Percentiles rank a stretch among this genome's conserved stretches.
Conservation (phyloP, 2,797 vertebrate species). For the Notamacropus eugenii region DNA sequence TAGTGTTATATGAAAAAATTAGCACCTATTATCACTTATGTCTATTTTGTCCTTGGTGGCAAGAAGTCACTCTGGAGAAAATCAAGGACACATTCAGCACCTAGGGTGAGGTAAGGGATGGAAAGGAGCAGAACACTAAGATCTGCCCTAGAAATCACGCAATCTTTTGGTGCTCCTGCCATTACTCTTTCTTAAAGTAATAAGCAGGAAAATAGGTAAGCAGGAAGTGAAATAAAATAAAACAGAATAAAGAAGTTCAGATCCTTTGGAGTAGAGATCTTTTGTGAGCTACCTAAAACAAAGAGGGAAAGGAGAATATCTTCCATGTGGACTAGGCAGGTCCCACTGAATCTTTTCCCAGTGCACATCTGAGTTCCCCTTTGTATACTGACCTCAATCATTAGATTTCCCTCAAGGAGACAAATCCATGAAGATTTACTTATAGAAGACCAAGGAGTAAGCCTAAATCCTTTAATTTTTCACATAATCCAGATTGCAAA, state of each 20-base stretch:
- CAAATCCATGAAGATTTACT: not conserved
- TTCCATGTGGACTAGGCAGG: not conserved
- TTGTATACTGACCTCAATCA: not conserved
- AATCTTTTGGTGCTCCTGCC: not conserved
- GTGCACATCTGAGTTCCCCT: not conserved
- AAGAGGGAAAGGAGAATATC: not conserved
- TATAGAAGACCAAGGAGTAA: not conserved
- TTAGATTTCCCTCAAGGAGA: not conserved
- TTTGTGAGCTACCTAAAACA: not conserved
- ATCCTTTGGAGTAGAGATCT: not conserved
- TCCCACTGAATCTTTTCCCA: not conserved
- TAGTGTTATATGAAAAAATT: not conserved
- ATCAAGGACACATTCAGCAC: not conserved
- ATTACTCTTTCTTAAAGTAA: not conserved
- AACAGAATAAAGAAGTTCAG: not conserved
- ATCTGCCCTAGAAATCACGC: not conserved
- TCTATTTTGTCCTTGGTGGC: not conserved
- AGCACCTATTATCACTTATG: not conserved
- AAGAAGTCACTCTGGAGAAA: not conserved
- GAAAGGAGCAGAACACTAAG: not conserved
- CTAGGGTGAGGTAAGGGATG: not conserved
- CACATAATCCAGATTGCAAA: not conserved
- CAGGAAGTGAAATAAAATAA: not conserved
- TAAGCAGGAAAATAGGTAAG: not conserved
- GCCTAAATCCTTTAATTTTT: not conserved